A percentile compares a stretch with the other conserved stretches of the same genome.
Conservation (phyloP, 2,888 invertebrate genomes). For the Acronicta alni region DNA sequence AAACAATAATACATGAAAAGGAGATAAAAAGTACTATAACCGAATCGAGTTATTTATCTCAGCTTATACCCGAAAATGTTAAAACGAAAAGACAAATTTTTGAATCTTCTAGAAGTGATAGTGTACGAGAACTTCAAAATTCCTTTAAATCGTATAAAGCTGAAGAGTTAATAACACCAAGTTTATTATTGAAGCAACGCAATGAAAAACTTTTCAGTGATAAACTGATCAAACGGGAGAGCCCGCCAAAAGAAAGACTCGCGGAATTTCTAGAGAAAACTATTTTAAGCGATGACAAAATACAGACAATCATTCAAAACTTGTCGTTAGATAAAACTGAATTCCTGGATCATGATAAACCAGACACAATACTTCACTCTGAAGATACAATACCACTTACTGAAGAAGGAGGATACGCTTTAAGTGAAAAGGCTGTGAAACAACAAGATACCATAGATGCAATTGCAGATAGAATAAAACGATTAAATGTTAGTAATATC, state of each 20-base stretch:
- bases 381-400: slow-evolving; percentile 54
- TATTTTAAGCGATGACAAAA: slow-evolving; percentile 82
- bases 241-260: slow-evolving; percentile 83
- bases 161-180: slow-evolving; percentile 60
- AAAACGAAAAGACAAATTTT: slow-evolving; percentile 27
- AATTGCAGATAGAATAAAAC: slow-evolving; percentile 70
- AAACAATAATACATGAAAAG: slow-evolving; percentile 16
- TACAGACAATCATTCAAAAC: slow-evolving; percentile 83
- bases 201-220: slow-evolving; percentile 59
- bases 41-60: slow-evolving; percentile 10
- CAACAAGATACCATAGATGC: slow-evolving; percentile 71
- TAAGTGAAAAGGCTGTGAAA: slow-evolving; percentile 67
- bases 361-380: slow-evolving; percentile 51
- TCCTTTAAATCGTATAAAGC: slow-evolving; percentile 21
- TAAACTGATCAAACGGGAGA: slow-evolving; percentile 71
- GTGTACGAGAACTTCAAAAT: slow-evolving; percentile 15
- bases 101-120: slow-evolving; percentile 20
- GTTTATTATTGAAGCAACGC: slow-evolving; percentile 64
- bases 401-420: slow-evolving; percentile 52
- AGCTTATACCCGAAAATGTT: slow-evolving; percentile 17
- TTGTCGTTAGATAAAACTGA: slow-evolving; percentile 77
- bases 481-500: slow-evolving; percentile 57
- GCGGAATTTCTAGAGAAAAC: slow-evolving; percentile 84
- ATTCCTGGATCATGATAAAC: slow-evolving; percentile 58
- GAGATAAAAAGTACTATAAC: slow-evolving; percentile 7